These are phyloP conservation scores for Drosophila phalerata DNA, from an alignment of 2,888 invertebrate genomes.

Conservation along the genomic window DNA sequence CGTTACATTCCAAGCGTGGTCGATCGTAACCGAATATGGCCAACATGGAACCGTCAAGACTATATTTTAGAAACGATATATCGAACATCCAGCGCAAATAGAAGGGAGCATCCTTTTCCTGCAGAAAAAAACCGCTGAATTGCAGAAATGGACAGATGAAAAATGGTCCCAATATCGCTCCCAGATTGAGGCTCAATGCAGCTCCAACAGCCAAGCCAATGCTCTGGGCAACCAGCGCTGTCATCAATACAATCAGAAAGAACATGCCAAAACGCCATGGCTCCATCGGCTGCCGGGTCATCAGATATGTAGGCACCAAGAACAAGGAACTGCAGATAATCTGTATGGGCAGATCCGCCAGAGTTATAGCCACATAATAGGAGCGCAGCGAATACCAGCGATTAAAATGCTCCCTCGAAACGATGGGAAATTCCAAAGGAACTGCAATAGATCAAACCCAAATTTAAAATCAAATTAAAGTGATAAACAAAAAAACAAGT, in stretches of 20 bases:
- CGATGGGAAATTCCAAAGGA: slow-evolving; percentile 93
- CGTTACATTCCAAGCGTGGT: slow-evolving; percentile 90
- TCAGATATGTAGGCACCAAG: slow-evolving; percentile 91
- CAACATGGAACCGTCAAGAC: slow-evolving; percentile 92
- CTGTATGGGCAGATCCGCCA: slow-evolving; percentile 94
- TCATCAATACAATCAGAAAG: slow-evolving; percentile 90
- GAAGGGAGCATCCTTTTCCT: slow-evolving; percentile 91
- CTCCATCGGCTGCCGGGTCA: slow-evolving; percentile 95
- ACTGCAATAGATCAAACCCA: slow-evolving; percentile 86
- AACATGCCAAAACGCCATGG: slow-evolving; percentile 90
- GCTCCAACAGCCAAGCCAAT: slow-evolving; percentile 95
- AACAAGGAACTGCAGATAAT: slow-evolving; percentile 91
- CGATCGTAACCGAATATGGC: slow-evolving; percentile 94
- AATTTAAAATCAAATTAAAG: not conserved
- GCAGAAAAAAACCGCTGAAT: slow-evolving; percentile 97
- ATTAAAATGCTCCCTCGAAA: slow-evolving; percentile 94
- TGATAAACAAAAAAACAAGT: too few relatives aligned
- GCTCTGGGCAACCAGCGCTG: slow-evolving; percentile 94
- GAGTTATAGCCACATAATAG: slow-evolving; percentile 92
- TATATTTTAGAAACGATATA: slow-evolving; percentile 94
- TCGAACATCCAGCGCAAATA: slow-evolving; percentile 94
- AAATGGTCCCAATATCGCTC: slow-evolving; percentile 95
- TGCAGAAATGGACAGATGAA: slow-evolving; percentile 94
- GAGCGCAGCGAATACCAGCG: slow-evolving; percentile 95
- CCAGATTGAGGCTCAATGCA: slow-evolving; percentile 93